These are phyloP conservation scores for Pemphredon lugubris DNA, from an alignment of 2,888 invertebrate genomes.

Conservation along the genomic window DNA sequence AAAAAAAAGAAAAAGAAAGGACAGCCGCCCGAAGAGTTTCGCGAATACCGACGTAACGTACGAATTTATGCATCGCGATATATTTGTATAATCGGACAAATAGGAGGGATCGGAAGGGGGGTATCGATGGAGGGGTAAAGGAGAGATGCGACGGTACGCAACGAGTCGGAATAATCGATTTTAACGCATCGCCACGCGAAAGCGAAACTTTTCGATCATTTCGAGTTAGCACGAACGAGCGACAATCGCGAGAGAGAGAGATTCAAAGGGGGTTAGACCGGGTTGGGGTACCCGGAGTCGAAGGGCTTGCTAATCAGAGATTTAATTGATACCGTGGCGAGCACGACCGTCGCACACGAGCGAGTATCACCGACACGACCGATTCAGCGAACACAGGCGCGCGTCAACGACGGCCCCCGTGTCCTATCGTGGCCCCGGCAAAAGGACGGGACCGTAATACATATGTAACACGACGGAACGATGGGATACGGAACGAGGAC, in stretches of 20 bases:
- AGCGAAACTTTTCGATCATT: constrained; percentile 56
- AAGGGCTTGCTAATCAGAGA: constrained; percentile 76
- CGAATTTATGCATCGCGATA: no score
- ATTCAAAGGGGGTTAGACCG: constrained; percentile 69
- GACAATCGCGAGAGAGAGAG: constrained; percentile 65
- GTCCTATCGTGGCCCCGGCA: constrained; percentile 57
- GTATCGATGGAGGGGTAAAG: no score
- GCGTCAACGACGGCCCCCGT: constrained; percentile 31
- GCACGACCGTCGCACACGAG: constrained; percentile 69
- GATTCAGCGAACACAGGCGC: constrained; percentile 11
- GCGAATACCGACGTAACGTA: neutral
- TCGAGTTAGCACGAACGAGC: constrained; percentile 60
- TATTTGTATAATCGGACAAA: no score
- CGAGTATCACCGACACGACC: constrained; percentile 38
- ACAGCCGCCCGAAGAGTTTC: neutral
- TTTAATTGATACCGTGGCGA: constrained; percentile 76
- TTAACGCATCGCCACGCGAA: constrained; percentile 33
- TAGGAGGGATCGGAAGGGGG: no score
- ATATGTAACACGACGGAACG: constrained; percentile 74
- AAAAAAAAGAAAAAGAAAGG: no score
- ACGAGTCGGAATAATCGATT: no score
- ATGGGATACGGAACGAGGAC: constrained; percentile 61
- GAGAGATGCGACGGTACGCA: no score
- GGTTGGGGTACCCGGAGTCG: constrained; percentile 59
- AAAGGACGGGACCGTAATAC: constrained; percentile 74